phyloP scores from a whole-genome alignment of 92 coral and sea anemone genomes.

The Parazoanthus atlanticus region DNA sequence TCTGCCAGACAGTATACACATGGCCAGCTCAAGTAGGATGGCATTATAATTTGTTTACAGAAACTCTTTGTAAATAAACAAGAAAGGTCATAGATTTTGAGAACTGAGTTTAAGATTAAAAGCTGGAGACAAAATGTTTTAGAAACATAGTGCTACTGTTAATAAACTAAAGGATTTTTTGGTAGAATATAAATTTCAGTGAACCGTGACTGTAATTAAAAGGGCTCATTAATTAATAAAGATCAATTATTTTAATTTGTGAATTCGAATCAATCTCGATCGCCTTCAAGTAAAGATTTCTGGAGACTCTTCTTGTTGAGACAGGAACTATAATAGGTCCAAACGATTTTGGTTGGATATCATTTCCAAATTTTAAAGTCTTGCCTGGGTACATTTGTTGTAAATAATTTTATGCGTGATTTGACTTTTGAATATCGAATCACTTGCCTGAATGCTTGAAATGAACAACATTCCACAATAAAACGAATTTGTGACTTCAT shows the following conservation, averaged over 20 bases:
- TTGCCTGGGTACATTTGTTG: not conserved
- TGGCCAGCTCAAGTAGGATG: not conserved
- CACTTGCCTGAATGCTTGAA: constrained; percentile 3
- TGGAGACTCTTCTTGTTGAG: not conserved
- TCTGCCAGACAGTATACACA: not conserved
- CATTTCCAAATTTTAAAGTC: not conserved
- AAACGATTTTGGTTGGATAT: not conserved
- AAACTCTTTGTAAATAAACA: not conserved
- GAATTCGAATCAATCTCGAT: not conserved
- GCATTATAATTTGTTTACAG: not conserved
- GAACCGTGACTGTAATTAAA: not conserved
- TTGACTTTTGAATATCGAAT: not conserved
- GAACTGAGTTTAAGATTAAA: not conserved
- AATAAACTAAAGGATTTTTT: not conserved
- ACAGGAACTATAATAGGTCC: not conserved
- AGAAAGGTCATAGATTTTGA: not conserved
- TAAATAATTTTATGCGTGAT: not conserved
- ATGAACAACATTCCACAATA: constrained; percentile 26
- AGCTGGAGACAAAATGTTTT: not conserved
- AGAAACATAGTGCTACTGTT: not conserved
- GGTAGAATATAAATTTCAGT: not conserved
- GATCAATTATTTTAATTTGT: not conserved
- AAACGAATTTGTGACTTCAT: not conserved
- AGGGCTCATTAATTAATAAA: not conserved
- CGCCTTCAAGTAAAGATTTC: not conserved